phyloP scores from a whole-genome alignment of 2,797 vertebrate species.

The Orestias chungarensis region DNA sequence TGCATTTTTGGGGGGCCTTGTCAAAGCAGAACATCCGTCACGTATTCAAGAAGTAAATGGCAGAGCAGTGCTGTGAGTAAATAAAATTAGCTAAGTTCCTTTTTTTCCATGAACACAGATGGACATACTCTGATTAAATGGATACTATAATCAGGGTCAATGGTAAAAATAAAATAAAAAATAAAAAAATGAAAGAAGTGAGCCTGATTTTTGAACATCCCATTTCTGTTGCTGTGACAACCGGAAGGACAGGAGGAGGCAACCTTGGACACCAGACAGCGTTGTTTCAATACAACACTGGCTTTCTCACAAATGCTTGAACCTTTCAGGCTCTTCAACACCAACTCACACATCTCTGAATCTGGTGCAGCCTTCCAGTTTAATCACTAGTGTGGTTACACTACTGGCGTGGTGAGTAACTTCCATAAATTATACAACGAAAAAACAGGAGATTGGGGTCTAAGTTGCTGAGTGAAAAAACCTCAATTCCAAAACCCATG shows the following conservation, averaged over 20 bases:
- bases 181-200: conserved; percentile 6
- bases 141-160: conserved; percentile 8
- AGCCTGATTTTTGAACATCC: conserved; percentile 35
- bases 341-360: conserved; percentile 47
- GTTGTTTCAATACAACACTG: conserved; percentile 64
- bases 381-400: conserved; percentile 19
- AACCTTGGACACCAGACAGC: conserved; percentile 67
- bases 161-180: no score
- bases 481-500: neutral
- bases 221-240: conserved; percentile 77
- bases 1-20: conserved; percentile 13
- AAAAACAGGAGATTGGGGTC: neutral
- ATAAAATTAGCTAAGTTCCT: conserved; percentile 9
- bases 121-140: conserved; percentile 26
- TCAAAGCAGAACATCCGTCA: conserved; percentile 4
- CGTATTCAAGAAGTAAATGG: conserved; percentile 2
- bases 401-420: neutral
- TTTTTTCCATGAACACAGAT: conserved; percentile 20
- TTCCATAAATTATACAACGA: conserved; percentile 9
- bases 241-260: conserved; percentile 64
- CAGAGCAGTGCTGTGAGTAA: neutral
- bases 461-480: neutral
- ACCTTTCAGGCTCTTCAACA: conserved; percentile 34
- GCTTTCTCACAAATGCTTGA: conserved; percentile 38
- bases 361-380: conserved; percentile 33